A percentile compares a stretch with the other conserved stretches of the same genome.
Conservation (phyloP, 2,888 invertebrate species). For the Eledona agricola region DNA sequence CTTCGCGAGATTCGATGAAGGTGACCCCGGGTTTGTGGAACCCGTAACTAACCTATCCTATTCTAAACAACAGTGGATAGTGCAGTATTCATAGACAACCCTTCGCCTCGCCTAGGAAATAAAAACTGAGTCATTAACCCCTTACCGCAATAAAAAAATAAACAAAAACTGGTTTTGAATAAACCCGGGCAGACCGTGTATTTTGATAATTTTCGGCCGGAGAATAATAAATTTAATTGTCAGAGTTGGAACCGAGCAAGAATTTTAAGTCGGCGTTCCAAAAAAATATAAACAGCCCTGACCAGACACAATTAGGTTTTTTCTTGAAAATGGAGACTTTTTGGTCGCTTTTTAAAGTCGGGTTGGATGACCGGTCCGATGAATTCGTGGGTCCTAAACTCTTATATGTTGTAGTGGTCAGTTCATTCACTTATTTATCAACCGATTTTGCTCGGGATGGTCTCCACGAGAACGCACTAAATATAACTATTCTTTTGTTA, state of each 20-base stretch:
- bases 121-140: constrained; percentile 19
- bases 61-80: constrained; percentile 8
- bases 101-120: constrained; percentile 1
- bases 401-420: constrained; percentile 61
- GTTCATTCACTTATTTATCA: constrained; percentile 45
- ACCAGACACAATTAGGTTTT: constrained; percentile 60
- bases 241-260: constrained; percentile 1
- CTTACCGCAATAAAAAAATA: neutral
- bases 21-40: constrained; percentile 8
- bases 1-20: too few relatives aligned
- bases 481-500: constrained; percentile 21
- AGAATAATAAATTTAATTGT: neutral
- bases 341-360: constrained; percentile 44
- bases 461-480: constrained; percentile 6
- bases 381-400: constrained; percentile 58
- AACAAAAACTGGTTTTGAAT: constrained; percentile 12
- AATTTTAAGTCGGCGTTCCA: constrained; percentile 15
- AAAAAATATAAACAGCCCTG: constrained; percentile 51
- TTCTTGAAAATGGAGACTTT: constrained; percentile 45
- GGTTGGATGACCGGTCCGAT: constrained; percentile 56
- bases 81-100: constrained; percentile 13
- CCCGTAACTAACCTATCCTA: constrained; percentile 29
- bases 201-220: too few relatives aligned
- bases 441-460: constrained; percentile 7
- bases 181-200: too few relatives aligned